Percentiles rank a stretch among this genome's conserved stretches.
phyloP scores from a whole-genome alignment of 2,113 vertebrate genomes.

The Clupea harengus region DNA sequence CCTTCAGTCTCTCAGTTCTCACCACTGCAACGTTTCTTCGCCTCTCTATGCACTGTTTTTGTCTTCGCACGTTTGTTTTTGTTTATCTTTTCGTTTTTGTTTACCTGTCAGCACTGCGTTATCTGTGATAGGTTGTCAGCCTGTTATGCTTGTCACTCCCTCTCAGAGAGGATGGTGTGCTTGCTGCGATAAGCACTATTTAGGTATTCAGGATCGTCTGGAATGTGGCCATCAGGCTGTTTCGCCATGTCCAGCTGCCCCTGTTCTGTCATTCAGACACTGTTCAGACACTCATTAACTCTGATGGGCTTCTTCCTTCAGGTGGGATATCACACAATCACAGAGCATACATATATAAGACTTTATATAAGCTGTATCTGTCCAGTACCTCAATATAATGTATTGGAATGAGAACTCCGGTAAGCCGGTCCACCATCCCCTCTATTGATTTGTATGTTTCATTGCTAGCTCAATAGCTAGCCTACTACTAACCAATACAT shows the following conservation, averaged over 20 bases:
- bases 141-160: not conserved
- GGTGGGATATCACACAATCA: not conserved
- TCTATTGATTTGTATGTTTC: no score
- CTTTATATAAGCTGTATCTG: not conserved
- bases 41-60: not conserved
- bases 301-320: not conserved
- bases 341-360: not conserved
- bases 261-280: not conserved
- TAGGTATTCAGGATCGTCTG: not conserved
- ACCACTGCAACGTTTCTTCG: not conserved
- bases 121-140: not conserved
- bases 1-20: no score
- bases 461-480: no score
- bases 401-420: not conserved
- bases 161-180: not conserved
- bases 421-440: not conserved
- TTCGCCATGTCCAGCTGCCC: not conserved
- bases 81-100: not conserved
- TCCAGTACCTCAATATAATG: not conserved
- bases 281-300: not conserved
- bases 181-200: not conserved
- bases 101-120: not conserved
- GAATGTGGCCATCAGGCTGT: not conserved
- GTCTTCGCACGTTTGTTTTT: not conserved
- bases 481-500: no score